Conservation (phyloP, 1,140 invertebrate genomes). For the Orussus abietinus region DNA sequence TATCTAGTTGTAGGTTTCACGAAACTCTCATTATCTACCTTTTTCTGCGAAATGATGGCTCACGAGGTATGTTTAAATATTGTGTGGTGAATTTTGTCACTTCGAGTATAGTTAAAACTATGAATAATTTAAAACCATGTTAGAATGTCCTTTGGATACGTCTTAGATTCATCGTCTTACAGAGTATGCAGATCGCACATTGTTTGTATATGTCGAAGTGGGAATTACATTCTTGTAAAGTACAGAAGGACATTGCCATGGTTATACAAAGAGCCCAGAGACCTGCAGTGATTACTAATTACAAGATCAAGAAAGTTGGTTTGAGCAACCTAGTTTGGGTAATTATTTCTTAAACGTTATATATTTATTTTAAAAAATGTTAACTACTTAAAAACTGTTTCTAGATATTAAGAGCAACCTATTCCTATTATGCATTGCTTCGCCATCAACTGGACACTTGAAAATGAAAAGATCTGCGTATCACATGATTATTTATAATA, state of each 20-base stretch:
- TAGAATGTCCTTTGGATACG: too few species aligned
- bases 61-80: slow-evolving; percentile 4
- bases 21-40: slow-evolving; percentile 8
- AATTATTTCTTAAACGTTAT: not conserved
- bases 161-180: too few species aligned
- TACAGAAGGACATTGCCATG: slow-evolving; percentile 3
- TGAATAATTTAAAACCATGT: too few species aligned
- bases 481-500: too few species aligned
- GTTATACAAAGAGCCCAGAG: slow-evolving; percentile 4
- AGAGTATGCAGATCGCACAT: slow-evolving; percentile 7
- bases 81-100: not conserved
- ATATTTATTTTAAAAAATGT: not conserved
- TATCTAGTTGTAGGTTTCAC: slow-evolving; percentile 1
- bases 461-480: too few species aligned
- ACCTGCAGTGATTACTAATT: not conserved
- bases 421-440: slow-evolving; percentile 8
- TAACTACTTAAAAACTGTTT: not conserved
- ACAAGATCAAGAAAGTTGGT: slow-evolving; percentile 6
- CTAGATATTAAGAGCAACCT: slow-evolving; percentile 11
- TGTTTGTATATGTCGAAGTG: slow-evolving; percentile 1
- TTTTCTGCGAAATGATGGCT: slow-evolving; percentile 6
- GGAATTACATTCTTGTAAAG: not conserved
- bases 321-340: slow-evolving; percentile 11
- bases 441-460: slow-evolving; percentile 2
- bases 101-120: not conserved